Evolutionary conservation across 2,797 vertebrate genomes (phyloP), one percentile per base, ranked within the genome.

Genomic region (Myotis myotis): DNA sequence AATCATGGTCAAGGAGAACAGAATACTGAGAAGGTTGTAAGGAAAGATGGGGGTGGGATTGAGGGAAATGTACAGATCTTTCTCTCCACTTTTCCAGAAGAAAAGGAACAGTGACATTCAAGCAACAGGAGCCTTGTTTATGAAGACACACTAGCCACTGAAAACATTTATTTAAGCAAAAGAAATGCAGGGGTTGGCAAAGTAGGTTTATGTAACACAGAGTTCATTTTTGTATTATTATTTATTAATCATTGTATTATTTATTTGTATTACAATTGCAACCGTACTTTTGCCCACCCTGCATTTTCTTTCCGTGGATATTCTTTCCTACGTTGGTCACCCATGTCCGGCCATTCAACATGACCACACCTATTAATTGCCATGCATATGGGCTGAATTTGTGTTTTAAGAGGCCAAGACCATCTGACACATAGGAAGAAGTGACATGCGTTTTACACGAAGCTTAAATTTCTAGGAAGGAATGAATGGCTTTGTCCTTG

Each of bases 401-500:
- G 7, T 87, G 87, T 92, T 96, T 85, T 74, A 74, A 92, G 80
- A 81, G 80, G 25, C 49, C 71, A 66, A 51, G 71, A 44, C 38
- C 53, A 75, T 57, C 86, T 91, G 80, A 85, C 76, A 86, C 44
- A 87, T 44, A 74, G 7, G n/a, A 92, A 47, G 57, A 95, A 83
- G 36, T 60, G 33, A 55, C 71, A 41, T 44, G 70, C 44, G 16
- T 95, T 95, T 94, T 96, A 96, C 41, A 49, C 30, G 66, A 95
- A 72, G 85, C 75, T 95, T 95, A 95, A 94, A 89, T 92, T 97
- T 83, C 90, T 96, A 55, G 80, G 88, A 89, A 95, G 94, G 75
- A 96, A 89, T 84, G 95, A 96, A 84, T 91, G 95, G 80, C 64
- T 96, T 96, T 97, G 96, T 83, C 96, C 94, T 97, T 96, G 93